Base-by-base conservation (phyloP, 2,888 invertebrate genomes). In the Notocelia uddmanniana region DNA sequence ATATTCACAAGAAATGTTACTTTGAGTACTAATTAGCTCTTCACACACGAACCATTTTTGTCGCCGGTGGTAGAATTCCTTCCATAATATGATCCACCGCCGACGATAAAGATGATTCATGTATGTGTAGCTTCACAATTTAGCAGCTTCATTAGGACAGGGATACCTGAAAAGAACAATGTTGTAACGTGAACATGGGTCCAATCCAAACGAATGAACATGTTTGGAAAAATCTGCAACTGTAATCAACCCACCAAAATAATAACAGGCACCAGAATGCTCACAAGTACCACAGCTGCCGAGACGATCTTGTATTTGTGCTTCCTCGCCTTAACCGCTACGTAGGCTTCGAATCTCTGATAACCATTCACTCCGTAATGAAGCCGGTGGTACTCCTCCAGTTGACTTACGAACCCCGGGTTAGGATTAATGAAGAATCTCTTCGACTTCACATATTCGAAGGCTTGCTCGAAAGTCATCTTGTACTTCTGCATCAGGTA, bases 371-470 rank as follows among this genome's bases (percentile, higher is more conserved):
- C 88, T 57, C 90, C 89, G 68, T 92, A 93, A 60, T 87, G 86
- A 69, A 89, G 60, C 13, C 84, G 78, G 54, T 91, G 82, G 73
- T 91, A 93, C 86, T 98, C 98, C 79, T 97, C 93, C 78, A 99
- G 93, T 90, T 99, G 99, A 19, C 96, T 97, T 95, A 98, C 97
- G 91, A 99, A 99, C 86, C 98, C 99, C 74, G 98, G 95, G 90
- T 99, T 99, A 2, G 99, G 99, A 73, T 98, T 98, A 82, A 99
- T 98, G 85, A 98, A 98, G 74, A 96, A 95, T 66, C 99, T 95
- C 73, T 96, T 96, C 77, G 96, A 95, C 86, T 98, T 97, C 70
- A 99, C 98, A 85, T 96, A 95, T 80, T 96, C 96, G 92, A 97
- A 98, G 0, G 98, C 98, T 84, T 98, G 98, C 57, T 97, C 95